Conservation (phyloP, 2,113 vertebrate genomes). For the Prionailurus viverrinus region DNA sequence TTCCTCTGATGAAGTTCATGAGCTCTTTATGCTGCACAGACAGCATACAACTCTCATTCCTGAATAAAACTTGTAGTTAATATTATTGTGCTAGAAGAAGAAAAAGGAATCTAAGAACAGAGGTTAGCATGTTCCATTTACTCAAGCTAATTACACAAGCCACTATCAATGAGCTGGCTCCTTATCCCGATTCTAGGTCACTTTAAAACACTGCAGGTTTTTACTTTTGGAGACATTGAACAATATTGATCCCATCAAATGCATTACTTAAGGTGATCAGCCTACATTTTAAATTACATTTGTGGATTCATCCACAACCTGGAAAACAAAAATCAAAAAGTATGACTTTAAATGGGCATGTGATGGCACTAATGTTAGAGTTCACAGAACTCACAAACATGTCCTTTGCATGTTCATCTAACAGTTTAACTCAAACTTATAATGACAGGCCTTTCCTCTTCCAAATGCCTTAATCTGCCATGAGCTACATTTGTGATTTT, state of each 20-base stretch:
- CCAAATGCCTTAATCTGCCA: background rate
- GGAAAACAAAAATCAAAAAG: background rate
- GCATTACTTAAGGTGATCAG: background rate
- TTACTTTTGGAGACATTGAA: conserved; percentile 32
- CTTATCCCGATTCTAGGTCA: background rate
- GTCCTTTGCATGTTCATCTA: background rate
- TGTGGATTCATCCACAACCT: background rate
- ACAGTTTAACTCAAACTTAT: background rate
- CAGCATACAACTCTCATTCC: background rate
- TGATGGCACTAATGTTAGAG: background rate
- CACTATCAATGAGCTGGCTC: background rate
- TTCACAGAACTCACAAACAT: background rate
- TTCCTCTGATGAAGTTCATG: background rate
- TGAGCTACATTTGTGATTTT: background rate
- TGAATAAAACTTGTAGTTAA: background rate
- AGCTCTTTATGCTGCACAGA: background rate
- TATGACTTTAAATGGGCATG: background rate
- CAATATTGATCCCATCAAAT: background rate
- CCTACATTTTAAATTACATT: conserved; percentile 45
- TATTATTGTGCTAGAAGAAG: background rate
- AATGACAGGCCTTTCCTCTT: background rate
- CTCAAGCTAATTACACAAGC: background rate
- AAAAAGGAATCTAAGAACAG: background rate
- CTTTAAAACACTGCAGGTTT: background rate
- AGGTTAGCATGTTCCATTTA: background rate